Evolutionary conservation across 2,888 invertebrate species (phyloP).

Genomic region (Cylindroiulus punctatus): DNA sequence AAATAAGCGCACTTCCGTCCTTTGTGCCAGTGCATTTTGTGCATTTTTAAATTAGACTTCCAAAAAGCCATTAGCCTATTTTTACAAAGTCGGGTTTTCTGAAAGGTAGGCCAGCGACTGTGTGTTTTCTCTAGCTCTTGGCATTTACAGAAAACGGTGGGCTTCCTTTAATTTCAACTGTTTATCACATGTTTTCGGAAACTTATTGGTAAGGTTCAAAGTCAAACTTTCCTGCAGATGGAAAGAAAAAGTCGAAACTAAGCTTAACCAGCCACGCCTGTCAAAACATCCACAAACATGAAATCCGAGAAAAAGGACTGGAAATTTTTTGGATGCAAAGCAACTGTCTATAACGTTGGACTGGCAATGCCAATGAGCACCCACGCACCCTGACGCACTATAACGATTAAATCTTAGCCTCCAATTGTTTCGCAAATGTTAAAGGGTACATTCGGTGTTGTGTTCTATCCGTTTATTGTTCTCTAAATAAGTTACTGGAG

Average conservation of each 20-base stretch:
- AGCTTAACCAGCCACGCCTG: not conserved
- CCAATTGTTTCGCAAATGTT: not conserved
- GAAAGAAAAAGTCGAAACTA: not conserved
- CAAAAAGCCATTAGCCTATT: constrained; percentile 33
- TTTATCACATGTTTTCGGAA: not conserved
- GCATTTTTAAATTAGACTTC: constrained; percentile 8
- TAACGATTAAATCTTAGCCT: not conserved
- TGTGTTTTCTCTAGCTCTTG: not conserved
- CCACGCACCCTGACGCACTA: not conserved
- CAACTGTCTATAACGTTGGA: too few species aligned
- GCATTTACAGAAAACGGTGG: not conserved
- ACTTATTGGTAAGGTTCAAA: not conserved
- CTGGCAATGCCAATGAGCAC: not conserved
- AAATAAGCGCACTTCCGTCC: not conserved
- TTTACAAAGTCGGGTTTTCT: not conserved
- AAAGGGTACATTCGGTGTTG: not conserved
- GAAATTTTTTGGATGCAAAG: not conserved
- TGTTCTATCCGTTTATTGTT: not conserved
- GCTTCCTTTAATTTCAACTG: not conserved
- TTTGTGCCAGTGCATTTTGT: not conserved
- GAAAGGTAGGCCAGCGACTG: not conserved
- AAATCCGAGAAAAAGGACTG: not conserved
- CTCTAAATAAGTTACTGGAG: not conserved
- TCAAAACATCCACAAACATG: not conserved
- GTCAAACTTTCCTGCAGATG: not conserved